These are phyloP conservation scores for Perithous albicinctus DNA, from an alignment of 2,888 invertebrate genomes.

Conservation along the genomic window DNA sequence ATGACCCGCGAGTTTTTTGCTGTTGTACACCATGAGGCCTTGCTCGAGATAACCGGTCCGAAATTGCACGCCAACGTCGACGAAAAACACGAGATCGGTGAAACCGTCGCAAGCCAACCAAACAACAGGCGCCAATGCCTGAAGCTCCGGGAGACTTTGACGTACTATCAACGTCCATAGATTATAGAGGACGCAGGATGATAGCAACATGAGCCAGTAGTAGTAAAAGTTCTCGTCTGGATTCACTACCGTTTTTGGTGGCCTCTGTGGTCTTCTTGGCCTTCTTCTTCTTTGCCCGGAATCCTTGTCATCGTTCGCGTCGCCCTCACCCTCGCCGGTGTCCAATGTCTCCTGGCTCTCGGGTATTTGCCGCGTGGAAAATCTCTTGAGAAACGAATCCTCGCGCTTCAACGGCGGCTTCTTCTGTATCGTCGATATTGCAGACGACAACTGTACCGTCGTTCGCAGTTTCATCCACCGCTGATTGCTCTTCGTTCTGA, in stretches of 20 bases:
- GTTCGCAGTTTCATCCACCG: slow-evolving; percentile 98
- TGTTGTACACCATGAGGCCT: slow-evolving; percentile 97
- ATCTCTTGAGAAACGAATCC: slow-evolving; percentile 96
- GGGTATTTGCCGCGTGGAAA: slow-evolving; percentile 96
- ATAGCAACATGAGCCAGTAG: slow-evolving; percentile 96
- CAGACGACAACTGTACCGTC: slow-evolving; percentile 96
- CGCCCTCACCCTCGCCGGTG: slow-evolving; percentile 89
- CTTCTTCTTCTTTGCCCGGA: slow-evolving; percentile 87
- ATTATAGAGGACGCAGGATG: slow-evolving; percentile 96
- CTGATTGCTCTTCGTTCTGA: slow-evolving; percentile 96
- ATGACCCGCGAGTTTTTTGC: slow-evolving; percentile 94
- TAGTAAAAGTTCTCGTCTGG: slow-evolving; percentile 98
- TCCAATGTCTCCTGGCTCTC: slow-evolving; percentile 94
- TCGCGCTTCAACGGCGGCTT: slow-evolving; percentile 96
- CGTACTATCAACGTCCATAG: slow-evolving; percentile 98
- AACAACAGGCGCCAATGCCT: slow-evolving; percentile 90
- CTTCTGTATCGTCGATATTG: slow-evolving; percentile 91
- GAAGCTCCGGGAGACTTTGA: slow-evolving; percentile 96
- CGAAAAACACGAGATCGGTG: slow-evolving; percentile 94
- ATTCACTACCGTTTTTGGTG: slow-evolving; percentile 94
- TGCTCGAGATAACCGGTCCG: slow-evolving; percentile 98
- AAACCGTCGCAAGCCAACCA: slow-evolving; percentile 94
- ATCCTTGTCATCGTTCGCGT: slow-evolving; percentile 85
- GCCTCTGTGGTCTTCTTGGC: slow-evolving; percentile 89
- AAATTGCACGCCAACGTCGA: slow-evolving; percentile 96